Evolutionary conservation across 2,888 invertebrate genomes (phyloP), one percentile per base, ranked within the genome.

Genomic region (Creontiades dilutus): DNA sequence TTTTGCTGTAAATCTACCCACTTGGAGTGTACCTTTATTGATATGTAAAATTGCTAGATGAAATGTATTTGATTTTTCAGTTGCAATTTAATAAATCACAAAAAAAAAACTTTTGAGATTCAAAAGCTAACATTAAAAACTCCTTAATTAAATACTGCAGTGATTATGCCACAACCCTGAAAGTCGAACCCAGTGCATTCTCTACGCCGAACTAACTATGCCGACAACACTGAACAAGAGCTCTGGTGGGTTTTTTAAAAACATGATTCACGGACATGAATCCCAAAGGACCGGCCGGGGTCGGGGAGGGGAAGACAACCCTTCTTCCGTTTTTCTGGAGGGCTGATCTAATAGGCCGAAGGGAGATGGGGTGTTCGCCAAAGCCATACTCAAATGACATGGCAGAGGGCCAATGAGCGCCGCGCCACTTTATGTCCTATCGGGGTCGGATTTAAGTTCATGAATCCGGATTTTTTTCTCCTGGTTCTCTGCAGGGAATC

Each of bases 391-490:
- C 68, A 68, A 68, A 68, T 68, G 68, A 68, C 68, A 68, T 68
- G 68, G 68, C 68, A 68, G 68, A 23, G 68, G 68, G 68, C 68
- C 68, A 68, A 68, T 68, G 68, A 68, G 68, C 23, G 68, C 68
- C 23, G 23, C 68, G 68, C 68, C 23, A 68, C 68, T 68, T 68
- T 68, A 68, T 68, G 68, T 68, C 68, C 23, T 68, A 68, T 68
- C 23, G 68, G 68, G 23, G 19, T 23, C 0, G 68, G 68, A 68
- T 68, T 68, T 68, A 68, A 68, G 68, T 68, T 68, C 68, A 68
- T 68, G 68, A 68, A 68, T 68, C 68, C 68, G 27, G 68, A 27
- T 4, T 68, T 23, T 68, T 68, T 52, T 16, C 16, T 12, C 11
- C 27, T 11, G 37, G 37, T 68, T 4, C 5, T 27, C 68, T 23